A percentile compares a stretch with the other conserved stretches of the same genome.
Evolutionary conservation across 2,113 vertebrate species (phyloP).

Genomic region (Embiotoca jacksoni): DNA sequence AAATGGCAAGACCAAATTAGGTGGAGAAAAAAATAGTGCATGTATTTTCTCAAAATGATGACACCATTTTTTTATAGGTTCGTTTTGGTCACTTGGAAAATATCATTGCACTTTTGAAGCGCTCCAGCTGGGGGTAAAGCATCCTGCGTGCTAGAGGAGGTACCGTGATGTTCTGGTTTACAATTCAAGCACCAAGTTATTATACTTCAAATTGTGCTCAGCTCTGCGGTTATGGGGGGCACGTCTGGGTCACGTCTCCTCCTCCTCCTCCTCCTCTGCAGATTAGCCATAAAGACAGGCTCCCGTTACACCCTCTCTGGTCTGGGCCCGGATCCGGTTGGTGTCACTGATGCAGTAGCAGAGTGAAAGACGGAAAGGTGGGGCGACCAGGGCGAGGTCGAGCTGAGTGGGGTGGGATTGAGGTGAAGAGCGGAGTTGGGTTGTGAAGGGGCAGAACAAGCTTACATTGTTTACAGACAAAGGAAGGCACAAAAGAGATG

Average conservation of each 20-base stretch:
- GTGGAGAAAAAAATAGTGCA: neutral
- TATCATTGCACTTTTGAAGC: neutral
- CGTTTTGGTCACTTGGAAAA: neutral
- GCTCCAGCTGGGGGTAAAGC: neutral
- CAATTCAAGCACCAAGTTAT: neutral
- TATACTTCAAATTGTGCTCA: neutral
- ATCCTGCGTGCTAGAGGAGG: neutral
- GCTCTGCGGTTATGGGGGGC: conserved; percentile 36
- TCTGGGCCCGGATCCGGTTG: neutral
- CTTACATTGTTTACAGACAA: conserved; percentile 37
- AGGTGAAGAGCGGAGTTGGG: conserved; percentile 34
- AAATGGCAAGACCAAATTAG: neutral
- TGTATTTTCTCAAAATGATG: neutral
- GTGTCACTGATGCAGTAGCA: conserved; percentile 7
- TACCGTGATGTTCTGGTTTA: neutral
- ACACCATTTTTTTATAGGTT: neutral
- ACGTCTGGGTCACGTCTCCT: conserved; percentile 68
- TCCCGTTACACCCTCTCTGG: conserved; percentile 55
- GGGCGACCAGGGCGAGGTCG: neutral
- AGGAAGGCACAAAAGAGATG: conserved; percentile 3
- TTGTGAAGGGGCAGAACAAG: neutral
- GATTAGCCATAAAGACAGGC: conserved; percentile 61
- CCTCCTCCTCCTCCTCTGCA: conserved; percentile 32
- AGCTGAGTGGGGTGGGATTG: conserved; percentile 16
- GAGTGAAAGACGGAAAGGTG: conserved; percentile 22